Percentiles rank a stretch among this genome's conserved stretches.
Conservation (phyloP, 2,113 vertebrate species). For the Dromaius novaehollandiae region DNA sequence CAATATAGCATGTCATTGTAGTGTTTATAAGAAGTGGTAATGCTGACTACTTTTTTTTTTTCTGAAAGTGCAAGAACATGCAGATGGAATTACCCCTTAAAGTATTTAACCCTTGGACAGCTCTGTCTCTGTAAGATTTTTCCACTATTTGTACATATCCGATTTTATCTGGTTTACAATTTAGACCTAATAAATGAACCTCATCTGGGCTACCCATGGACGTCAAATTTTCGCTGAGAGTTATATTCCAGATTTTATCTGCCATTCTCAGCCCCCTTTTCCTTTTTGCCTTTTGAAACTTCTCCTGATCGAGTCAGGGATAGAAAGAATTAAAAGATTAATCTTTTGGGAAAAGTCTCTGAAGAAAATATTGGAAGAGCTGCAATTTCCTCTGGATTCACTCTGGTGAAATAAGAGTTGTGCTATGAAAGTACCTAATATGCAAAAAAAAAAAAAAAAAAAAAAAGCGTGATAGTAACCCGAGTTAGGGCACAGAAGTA, state of each 20-base stretch:
- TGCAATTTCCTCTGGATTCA: not conserved
- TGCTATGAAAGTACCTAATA: not conserved
- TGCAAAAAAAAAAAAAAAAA: not conserved
- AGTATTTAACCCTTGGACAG: not conserved
- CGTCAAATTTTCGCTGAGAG: not conserved
- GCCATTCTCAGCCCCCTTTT: not conserved
- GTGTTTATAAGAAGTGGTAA: not conserved
- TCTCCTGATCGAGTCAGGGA: not conserved
- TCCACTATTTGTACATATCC: not conserved
- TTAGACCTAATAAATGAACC: not conserved
- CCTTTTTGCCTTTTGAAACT: not conserved
- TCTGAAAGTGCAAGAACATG: accelerated
- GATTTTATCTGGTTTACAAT: not conserved
- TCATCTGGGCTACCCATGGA: not conserved
- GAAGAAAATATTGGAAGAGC: not conserved
- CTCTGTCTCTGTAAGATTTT: not conserved
- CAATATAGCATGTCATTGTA: not conserved
- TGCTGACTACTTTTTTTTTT: not conserved
- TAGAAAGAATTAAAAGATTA: not conserved
- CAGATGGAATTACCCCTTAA: not conserved
- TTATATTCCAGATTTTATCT: not conserved
- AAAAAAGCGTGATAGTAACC: not conserved
- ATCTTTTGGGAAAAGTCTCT: not conserved
- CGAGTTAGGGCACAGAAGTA: not conserved
- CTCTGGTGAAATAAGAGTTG: not conserved